Conservation (phyloP, 2,113 vertebrate genomes). For the Grammomys surdaster region DNA sequence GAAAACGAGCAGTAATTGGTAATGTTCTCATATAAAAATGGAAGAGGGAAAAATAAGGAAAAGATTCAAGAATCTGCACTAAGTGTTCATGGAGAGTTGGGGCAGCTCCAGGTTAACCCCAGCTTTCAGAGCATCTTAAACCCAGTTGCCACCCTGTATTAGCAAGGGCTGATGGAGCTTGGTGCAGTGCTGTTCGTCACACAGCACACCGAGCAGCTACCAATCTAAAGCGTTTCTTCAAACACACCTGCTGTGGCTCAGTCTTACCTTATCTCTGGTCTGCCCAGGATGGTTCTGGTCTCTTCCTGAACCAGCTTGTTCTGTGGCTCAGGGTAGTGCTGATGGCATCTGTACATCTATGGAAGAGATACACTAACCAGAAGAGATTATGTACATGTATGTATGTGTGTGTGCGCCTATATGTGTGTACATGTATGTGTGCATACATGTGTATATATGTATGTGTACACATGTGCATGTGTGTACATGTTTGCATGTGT, state of each 20-base stretch:
- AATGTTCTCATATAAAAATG: background rate
- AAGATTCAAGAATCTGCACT: background rate
- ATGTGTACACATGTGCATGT: rapidly evolving
- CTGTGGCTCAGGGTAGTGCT: background rate
- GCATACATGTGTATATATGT: background rate
- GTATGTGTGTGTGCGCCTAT: background rate
- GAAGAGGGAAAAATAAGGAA: background rate
- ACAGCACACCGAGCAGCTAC: background rate
- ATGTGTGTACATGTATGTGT: background rate
- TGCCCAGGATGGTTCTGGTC: background rate
- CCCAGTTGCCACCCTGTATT: background rate
- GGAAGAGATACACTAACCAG: background rate
- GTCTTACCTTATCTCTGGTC: background rate
- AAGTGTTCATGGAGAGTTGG: background rate
- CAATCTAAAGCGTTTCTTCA: background rate
- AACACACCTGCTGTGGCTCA: background rate
- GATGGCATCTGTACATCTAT: no score
- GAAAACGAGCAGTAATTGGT: background rate
- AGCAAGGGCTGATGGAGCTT: background rate
- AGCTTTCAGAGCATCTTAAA: background rate
- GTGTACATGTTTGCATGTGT: no score
- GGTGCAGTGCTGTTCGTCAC: background rate
- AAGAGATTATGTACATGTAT: background rate
- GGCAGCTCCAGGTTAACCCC: no score
- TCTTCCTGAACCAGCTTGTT: background rate